Evolutionary conservation across 2,888 invertebrate genomes (phyloP), one percentile per base, ranked within the genome.

Genomic region (Drosophila multiciliata): DNA sequence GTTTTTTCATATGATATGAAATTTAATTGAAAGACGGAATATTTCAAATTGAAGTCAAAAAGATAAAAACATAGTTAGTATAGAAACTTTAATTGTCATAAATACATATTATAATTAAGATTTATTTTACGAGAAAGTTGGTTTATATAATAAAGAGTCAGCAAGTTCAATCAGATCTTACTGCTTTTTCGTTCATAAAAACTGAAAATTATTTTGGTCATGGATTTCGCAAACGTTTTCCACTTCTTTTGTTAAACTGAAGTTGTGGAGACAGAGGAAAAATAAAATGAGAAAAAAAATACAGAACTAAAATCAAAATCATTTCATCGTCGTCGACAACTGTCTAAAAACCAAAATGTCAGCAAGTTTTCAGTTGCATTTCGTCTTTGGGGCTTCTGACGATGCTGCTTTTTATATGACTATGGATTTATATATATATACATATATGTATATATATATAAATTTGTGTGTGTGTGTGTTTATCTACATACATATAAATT

Each of bases 281-380:
- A 23, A 40, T 26, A 50, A 53, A 45, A 20, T 42, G 17, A 32
- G 26, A 12, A 40, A 42, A 38, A 36, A 35, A 23, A 45, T 4
- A 8, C 15, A 26, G 11, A 63, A 61, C 54, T 40, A 15, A 59
- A 78, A 64, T 50, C 54, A 52, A 59, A 55, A 38, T 55, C 76
- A 78, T 50, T 68, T 55, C 88, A 75, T 58, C 74, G 60, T 76
- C 70, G 59, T 73, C 66, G 72, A 71, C 74, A 83, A 71, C 68
- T 77, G 72, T 66, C 63, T 70, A 26, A 45, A 74, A 89, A 78
- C 74, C 67, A 67, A 88, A 87, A 90, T 87, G 90, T 90, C 86
- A 87, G 86, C 90, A 87, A 86, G 66, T 88, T 83, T 83, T 71
- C 54, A 45, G 72, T 66, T 36, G 72, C 64, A 68, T 57, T 67